These are phyloP conservation scores for Sesamia inferens DNA, from an alignment of 2,888 invertebrate genomes.

Conservation along the genomic window DNA sequence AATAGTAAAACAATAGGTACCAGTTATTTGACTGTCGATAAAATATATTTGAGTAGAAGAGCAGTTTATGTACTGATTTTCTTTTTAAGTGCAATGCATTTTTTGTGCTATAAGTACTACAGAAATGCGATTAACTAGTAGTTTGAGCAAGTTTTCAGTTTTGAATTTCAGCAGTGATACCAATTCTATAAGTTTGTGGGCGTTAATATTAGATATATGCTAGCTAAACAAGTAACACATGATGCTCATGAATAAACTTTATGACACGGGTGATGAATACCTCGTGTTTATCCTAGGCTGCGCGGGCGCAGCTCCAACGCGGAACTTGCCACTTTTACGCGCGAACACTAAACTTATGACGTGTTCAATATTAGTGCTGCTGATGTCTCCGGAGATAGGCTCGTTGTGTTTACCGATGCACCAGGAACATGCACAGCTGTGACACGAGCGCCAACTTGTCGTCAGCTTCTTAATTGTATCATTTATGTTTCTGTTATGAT, in stretches of 20 bases:
- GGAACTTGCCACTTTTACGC: constrained; percentile 59
- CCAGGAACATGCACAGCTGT: constrained; percentile 33
- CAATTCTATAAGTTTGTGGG: background rate
- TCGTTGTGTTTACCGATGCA: constrained; percentile 10
- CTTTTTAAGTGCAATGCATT: background rate
- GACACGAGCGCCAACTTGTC: constrained; percentile 17
- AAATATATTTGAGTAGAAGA: background rate
- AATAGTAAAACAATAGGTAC: background rate
- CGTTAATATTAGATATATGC: background rate
- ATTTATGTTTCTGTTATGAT: constrained; percentile 19
- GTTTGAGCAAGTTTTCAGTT: background rate
- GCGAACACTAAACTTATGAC: constrained; percentile 49
- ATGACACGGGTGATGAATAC: constrained; percentile 49
- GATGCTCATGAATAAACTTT: constrained; percentile 49
- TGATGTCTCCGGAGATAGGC: constrained; percentile 20
- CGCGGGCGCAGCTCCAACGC: constrained; percentile 69
- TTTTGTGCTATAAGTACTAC: background rate
- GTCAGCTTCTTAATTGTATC: constrained; percentile 15
- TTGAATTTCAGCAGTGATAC: background rate
- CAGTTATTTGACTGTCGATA: background rate
- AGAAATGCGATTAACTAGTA: background rate
- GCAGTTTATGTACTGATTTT: background rate
- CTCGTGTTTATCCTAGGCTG: constrained; percentile 37
- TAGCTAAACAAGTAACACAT: background rate
- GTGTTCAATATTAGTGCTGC: constrained; percentile 37